Evolutionary conservation across 2,888 invertebrate species (phyloP).

Genomic region (Nephrotoma flavescens): DNA sequence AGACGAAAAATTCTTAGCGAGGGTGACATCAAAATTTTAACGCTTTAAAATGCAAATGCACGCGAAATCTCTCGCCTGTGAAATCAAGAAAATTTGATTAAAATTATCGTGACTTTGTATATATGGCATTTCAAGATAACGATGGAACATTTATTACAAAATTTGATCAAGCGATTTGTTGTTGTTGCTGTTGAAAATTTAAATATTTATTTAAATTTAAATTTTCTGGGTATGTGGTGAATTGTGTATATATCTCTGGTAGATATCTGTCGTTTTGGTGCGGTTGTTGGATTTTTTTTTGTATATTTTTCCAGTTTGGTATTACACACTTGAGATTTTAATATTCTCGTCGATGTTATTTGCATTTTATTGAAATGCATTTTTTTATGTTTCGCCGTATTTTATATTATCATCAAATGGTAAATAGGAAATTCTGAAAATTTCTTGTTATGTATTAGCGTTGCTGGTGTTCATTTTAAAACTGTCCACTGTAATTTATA

Average conservation of each 20-base stretch:
- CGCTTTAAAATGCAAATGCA: neutral
- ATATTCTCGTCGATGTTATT: neutral
- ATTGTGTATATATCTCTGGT: neutral
- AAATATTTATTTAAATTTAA: neutral
- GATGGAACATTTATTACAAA: neutral
- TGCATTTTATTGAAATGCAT: neutral
- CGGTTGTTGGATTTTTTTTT: neutral
- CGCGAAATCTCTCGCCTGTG: neutral
- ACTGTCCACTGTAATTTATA: no score
- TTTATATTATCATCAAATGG: neutral
- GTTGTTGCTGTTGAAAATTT: neutral
- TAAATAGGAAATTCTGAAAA: neutral
- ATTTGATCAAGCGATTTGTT: neutral
- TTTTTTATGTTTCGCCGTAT: neutral
- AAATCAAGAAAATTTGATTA: neutral
- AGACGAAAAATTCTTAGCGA: neutral
- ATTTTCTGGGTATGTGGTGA: neutral
- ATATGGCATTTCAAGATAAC: neutral
- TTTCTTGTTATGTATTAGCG: neutral
- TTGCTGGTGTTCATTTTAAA: neutral
- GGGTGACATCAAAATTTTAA: neutral
- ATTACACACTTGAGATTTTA: neutral
- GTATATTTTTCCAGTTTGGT: neutral
- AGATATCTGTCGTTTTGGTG: neutral
- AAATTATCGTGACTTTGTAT: neutral